Base-by-base conservation (phyloP, 1,140 invertebrate genomes). In the Caenorhabditis remanei region DNA sequence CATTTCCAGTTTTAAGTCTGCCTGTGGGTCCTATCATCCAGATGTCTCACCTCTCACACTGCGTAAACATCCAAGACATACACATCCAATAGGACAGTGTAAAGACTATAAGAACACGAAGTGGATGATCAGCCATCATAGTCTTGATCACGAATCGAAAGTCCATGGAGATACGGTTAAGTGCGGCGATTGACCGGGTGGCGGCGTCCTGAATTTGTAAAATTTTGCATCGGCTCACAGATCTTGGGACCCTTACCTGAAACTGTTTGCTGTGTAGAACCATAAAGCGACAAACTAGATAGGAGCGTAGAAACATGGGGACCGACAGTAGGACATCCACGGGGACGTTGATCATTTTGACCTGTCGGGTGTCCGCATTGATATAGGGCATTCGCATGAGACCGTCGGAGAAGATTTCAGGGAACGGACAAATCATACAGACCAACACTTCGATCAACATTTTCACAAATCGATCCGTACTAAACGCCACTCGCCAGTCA, bases 241-340 rank as follows among this genome's bases (percentile, higher is more conserved):
- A 24, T n/a, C n/a, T n/a, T n/a, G n/a, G n/a, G n/a, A n/a, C 7
- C 53, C n/a, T 21, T 85, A 92, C 91, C 86, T 93, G 92, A 94
- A 99, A 99, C 86, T 99, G 95, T 95, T 99, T 99, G 93, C 96
- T 98, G 94, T 99, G 98, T 90, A 99, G 95, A 90, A 99, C 95
- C 98, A 99, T 99, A 89, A 99, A 98, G 90, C 98, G 95, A 94
- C 97, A 99, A 93, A 99, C 98, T 93, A 99, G 95, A 94, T 99
- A 99, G 90, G 99, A 95, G 92, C 98, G 95, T 92, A 99, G 95
- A 95, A 99, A 99, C 98, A 99, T 99, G 90, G 98, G 98, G 92
- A 99, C 94, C 91, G 98, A 99, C 86, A 99, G 95, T 87, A 97
- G 95, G 85, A 99, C 96, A 93, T 99, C 98, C n/a, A 92, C 56